These are phyloP conservation scores for Stenurella melanura DNA, from an alignment of 2,888 invertebrate species.

Conservation along the genomic window DNA sequence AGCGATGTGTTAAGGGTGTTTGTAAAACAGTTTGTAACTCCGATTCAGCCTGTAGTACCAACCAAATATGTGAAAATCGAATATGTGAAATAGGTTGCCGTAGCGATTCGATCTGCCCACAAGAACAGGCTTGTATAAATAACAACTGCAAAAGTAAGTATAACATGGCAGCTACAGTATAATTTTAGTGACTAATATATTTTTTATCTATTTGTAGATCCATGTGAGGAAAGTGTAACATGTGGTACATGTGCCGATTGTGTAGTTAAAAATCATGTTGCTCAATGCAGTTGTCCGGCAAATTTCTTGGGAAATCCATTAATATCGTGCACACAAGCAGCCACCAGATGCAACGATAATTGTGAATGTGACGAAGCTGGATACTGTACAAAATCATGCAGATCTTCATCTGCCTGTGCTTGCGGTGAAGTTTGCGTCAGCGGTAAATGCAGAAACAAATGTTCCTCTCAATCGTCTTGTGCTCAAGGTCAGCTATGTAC, in stretches of 20 bases:
- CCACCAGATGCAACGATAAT: constrained; percentile 82
- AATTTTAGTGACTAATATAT: neutral
- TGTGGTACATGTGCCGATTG: constrained; percentile 92
- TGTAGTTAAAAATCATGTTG: constrained; percentile 87
- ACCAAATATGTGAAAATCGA: constrained; percentile 91
- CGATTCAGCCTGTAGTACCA: constrained; percentile 85
- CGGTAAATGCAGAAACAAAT: constrained; percentile 84
- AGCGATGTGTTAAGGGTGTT: constrained; percentile 88
- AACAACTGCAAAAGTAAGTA: constrained; percentile 85
- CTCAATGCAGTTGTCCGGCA: constrained; percentile 89
- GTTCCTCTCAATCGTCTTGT: constrained; percentile 82
- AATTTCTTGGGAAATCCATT: constrained; percentile 89
- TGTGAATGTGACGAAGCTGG: constrained; percentile 89
- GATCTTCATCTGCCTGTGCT: constrained; percentile 80
- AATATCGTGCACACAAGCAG: constrained; percentile 84
- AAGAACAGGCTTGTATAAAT: constrained; percentile 85
- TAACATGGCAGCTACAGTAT: constrained; percentile 37
- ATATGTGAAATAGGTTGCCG: constrained; percentile 91
- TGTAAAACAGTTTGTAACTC: constrained; percentile 92
- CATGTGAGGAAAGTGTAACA: constrained; percentile 82
- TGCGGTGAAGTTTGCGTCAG: constrained; percentile 88
- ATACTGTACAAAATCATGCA: constrained; percentile 85
- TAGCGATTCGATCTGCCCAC: constrained; percentile 86
- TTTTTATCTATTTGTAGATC: constrained; percentile 75
- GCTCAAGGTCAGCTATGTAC: constrained; percentile 85